phyloP scores from a whole-genome alignment of 1,140 invertebrate species.

The Drosophila virilis region DNA sequence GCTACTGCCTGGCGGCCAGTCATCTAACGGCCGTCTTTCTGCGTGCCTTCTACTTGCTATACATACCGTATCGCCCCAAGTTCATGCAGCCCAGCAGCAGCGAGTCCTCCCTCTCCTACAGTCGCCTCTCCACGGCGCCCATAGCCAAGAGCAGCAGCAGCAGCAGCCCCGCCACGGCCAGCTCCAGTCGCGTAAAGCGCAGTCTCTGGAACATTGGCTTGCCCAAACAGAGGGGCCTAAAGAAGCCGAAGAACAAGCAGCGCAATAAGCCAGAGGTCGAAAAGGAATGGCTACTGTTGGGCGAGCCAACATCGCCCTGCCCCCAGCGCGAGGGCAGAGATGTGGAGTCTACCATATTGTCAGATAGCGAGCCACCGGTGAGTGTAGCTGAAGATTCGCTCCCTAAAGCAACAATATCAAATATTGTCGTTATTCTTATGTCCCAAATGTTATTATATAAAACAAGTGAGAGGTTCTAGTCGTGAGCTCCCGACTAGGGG shows the following conservation, averaged over 20 bases:
- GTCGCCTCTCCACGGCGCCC: constrained; percentile 75
- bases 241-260: constrained; percentile 69
- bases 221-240: constrained; percentile 59
- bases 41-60: constrained; percentile 75
- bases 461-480: no score
- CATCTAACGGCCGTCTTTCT: constrained; percentile 68
- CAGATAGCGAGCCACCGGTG: constrained; percentile 76
- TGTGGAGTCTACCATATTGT: constrained; percentile 77
- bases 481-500: no score
- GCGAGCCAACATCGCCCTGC: constrained; percentile 80
- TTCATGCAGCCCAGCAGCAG: constrained; percentile 71
- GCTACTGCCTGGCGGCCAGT: constrained; percentile 75
- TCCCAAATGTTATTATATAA: no score
- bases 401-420: no score
- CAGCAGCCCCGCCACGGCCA: constrained; percentile 46
- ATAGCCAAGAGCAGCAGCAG: constrained; percentile 59
- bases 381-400: not conserved
- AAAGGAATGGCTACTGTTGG: constrained; percentile 82
- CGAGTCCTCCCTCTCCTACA: constrained; percentile 78
- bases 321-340: constrained; percentile 66
- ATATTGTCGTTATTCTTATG: no score
- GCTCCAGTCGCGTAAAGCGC: constrained; percentile 57
- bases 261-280: constrained; percentile 77
- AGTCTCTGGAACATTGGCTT: constrained; percentile 81
- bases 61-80: constrained; percentile 76